Base-by-base conservation (phyloP, 2,888 invertebrate species). In the Limenitis camilla region DNA sequence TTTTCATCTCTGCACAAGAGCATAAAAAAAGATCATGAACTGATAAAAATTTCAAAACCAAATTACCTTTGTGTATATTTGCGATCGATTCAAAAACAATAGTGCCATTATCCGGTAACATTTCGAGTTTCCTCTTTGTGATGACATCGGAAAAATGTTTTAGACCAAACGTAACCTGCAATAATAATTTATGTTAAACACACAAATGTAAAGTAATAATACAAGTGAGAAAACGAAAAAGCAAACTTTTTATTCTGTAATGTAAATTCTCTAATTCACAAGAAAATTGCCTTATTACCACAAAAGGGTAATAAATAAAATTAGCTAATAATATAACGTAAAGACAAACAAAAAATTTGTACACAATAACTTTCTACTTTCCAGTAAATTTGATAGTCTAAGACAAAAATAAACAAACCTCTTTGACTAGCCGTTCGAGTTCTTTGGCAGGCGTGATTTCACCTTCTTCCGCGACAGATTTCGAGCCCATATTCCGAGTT, bases 131-230 rank as follows among this genome's bases (percentile, higher is more conserved):
- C 79, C 95, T 92, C 84, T 96, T 96, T 56, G 93, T 92, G 63
- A 97, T 95, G 58, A 97, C 97, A 88, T 97, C 97, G 67, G 94
- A 92, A 80, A 97, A 96, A 86, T 96, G 97, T 74, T 93, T 93
- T 62, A 97, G 87, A 41, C 86, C 86, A 68, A 85, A 85, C 66
- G 83, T 85, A 64, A 87, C 87, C 87, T 87, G 74, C 33, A 68
- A 66, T 61, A 8, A 11, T 29, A 10, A 11, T 36, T 11, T 7
- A 33, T 27, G 19, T 19, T 32, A 33, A 19, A 27, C n/a, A n/a
- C 8, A 27, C 6, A 19, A 8, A 35, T n/a, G 2, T 44, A 0
- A 6, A 35, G 2, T 44, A 0, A 6, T 35, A 36, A 36, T 9
- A 19, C 19, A 2, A 19, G 19, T 19, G 19, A 19, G 2, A 19